phyloP scores from a whole-genome alignment of 2,888 invertebrate genomes.

The Synanthedon vespiformis region DNA sequence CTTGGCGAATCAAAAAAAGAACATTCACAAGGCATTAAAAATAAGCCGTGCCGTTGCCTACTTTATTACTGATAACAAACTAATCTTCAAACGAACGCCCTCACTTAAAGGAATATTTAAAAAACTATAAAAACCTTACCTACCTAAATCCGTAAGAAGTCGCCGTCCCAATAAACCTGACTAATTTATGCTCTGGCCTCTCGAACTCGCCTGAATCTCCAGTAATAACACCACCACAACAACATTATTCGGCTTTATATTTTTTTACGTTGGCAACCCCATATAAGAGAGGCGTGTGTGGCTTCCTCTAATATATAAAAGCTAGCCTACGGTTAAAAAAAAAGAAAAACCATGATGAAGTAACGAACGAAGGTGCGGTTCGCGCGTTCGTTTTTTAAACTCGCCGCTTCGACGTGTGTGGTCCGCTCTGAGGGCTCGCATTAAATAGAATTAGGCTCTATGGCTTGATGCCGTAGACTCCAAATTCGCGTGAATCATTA shows the following conservation, averaged over 20 bases:
- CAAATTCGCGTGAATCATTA: slow-evolving; percentile 7
- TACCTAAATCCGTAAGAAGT: slow-evolving; percentile 37
- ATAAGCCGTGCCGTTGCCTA: slow-evolving; percentile 35
- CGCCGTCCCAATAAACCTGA: slow-evolving; percentile 41
- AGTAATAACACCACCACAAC: slow-evolving; percentile 42
- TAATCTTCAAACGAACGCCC: slow-evolving; percentile 46
- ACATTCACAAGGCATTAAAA: slow-evolving; percentile 10
- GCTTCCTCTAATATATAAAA: slow-evolving; percentile 46
- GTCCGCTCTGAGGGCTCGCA: slow-evolving; percentile 25
- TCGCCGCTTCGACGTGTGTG: slow-evolving; percentile 59
- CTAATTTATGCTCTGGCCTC: slow-evolving; percentile 43
- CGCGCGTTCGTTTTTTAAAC: slow-evolving; percentile 65
- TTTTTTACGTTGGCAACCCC: slow-evolving; percentile 29
- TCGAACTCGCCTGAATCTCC: slow-evolving; percentile 26
- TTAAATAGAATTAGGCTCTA: slow-evolving; percentile 11
- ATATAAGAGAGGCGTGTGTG: slow-evolving; percentile 23
- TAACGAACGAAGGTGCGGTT: slow-evolving; percentile 66
- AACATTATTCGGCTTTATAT: slow-evolving; percentile 48
- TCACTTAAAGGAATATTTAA: slow-evolving; percentile 44
- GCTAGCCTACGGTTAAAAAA: slow-evolving; percentile 48
- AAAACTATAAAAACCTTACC: slow-evolving; percentile 51
- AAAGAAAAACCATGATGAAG: slow-evolving; percentile 62
- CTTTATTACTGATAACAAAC: slow-evolving; percentile 61
- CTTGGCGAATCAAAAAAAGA: slow-evolving; percentile 19
- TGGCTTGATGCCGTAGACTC: slow-evolving; percentile 7